Percentiles rank a stretch among this genome's conserved stretches.
Evolutionary conservation across 1,140 invertebrate genomes (phyloP).

Genomic region (Semibalanus balanoides): DNA sequence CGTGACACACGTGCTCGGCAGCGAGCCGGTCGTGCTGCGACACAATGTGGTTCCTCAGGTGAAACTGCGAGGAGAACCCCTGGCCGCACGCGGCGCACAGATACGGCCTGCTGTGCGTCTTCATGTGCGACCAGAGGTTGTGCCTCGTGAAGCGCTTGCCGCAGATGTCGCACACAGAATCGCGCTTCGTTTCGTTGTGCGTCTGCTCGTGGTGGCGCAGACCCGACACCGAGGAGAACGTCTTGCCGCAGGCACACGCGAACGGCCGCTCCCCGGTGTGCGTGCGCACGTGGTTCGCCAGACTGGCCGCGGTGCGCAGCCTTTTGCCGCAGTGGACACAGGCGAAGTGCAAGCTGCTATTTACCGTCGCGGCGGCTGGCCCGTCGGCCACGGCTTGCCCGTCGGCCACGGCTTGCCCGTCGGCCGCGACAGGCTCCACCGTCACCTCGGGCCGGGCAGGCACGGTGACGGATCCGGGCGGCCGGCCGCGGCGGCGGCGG

Average conservation of each 20-base stretch:
- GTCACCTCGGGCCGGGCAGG: too few species aligned
- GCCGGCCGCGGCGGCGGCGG: too few species aligned
- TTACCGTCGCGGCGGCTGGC: too few species aligned
- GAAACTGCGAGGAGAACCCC: slow-evolving; percentile 31
- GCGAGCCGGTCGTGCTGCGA: slow-evolving; percentile 41
- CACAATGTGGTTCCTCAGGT: slow-evolving; percentile 46
- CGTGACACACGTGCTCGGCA: slow-evolving; percentile 13
- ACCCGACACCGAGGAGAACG: too few species aligned
- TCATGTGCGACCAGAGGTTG: slow-evolving; percentile 72
- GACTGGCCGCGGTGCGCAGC: too few species aligned
- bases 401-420: too few species aligned
- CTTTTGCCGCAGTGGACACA: too few species aligned
- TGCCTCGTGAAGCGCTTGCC: slow-evolving; percentile 66
- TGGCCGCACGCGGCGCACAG: slow-evolving; percentile 16
- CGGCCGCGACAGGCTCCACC: too few species aligned
- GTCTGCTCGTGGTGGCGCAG: slow-evolving; percentile 19
- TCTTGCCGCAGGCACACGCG: slow-evolving; percentile 62
- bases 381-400: too few species aligned
- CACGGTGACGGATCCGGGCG: too few species aligned
- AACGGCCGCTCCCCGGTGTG: slow-evolving; percentile 70
- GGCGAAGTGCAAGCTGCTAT: too few species aligned
- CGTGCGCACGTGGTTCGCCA: slow-evolving; percentile 74
- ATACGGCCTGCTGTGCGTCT: slow-evolving; percentile 44
- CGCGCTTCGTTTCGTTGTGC: slow-evolving; percentile 14
- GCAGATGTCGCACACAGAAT: slow-evolving; percentile 55